These are phyloP conservation scores for Otis tarda DNA, from an alignment of 2,113 vertebrate genomes.

Conservation along the genomic window DNA sequence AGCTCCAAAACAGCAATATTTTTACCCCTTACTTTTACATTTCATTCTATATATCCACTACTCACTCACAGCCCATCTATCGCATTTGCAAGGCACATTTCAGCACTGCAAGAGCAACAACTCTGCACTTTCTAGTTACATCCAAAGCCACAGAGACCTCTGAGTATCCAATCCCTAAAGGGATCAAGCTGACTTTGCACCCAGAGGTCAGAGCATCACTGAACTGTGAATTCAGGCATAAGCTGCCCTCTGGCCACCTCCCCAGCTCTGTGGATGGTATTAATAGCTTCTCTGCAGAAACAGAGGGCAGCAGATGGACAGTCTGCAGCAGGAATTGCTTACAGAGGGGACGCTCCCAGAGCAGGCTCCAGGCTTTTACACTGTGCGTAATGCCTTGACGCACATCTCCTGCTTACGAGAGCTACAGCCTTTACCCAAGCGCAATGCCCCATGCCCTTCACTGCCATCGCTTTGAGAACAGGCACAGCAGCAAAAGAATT, in stretches of 20 bases:
- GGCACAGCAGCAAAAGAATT: not conserved
- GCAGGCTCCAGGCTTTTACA: not conserved
- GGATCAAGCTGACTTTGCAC: constrained; percentile 19
- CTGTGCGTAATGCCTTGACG: not conserved
- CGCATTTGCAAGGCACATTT: not conserved
- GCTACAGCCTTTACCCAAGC: not conserved
- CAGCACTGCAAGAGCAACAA: not conserved
- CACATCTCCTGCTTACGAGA: not conserved
- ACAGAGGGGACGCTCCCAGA: not conserved
- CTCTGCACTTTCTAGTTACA: not conserved
- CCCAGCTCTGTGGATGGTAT: not conserved
- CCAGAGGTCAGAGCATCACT: not conserved
- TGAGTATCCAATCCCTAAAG: not conserved
- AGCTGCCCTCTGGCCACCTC: not conserved
- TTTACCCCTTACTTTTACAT: constrained; percentile 1
- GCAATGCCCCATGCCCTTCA: not conserved
- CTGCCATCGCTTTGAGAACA: not conserved
- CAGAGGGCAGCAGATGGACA: constrained; percentile 3
- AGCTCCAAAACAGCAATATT: constrained; percentile 39
- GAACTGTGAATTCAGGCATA: not conserved
- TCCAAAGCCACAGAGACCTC: not conserved
- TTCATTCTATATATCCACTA: not conserved
- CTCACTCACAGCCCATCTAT: not conserved
- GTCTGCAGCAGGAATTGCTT: not conserved
- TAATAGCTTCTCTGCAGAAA: not conserved